Base-by-base conservation (phyloP, 1,140 invertebrate species). In the Zaprionus nigranus region DNA sequence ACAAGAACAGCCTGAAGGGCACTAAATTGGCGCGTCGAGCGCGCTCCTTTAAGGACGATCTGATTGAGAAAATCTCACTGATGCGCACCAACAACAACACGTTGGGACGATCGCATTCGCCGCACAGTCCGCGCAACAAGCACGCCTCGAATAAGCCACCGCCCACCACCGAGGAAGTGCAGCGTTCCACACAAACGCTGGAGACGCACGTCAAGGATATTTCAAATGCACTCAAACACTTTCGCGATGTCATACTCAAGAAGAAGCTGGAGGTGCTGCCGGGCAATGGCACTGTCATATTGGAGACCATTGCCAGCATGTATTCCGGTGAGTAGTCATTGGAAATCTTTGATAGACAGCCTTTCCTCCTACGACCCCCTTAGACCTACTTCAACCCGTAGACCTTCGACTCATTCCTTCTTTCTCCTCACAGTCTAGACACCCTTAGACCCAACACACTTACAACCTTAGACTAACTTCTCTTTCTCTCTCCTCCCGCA, bases 241-340 rank as follows among this genome's bases (percentile, higher is more conserved):
- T 98, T 92, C 95, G 96, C 53, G 97, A 98, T 94, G 97, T 98
- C 30, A 97, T 99, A 58, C 96, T 96, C 64, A 98, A 98, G 93
- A 96, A 97, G 90, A 98, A 97, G 93, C 94, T 98, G 73, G 97
- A 98, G 94, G 97, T 98, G 95, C 93, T 99, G 69, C 97, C 97
- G 0, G 98, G 97, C 43, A 98, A 98, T 92, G 97, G 97, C 61
- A 98, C 97, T 15, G 96, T 98, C 81, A 96, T 98, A 68, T 94
- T 99, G 78, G 98, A 99, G 92, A 97, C 96, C 17, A 96, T 98
- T 73, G 96, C 97, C 85, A 96, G 96, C 76, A 97, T 99, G 93
- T 97, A 97, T 93, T 96, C 96, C 92, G 94, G 94, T 95, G 90
- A 58, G 65, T 66, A 46, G 28, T 30, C 28, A 30, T 7, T 22